These are phyloP conservation scores for Cheilosia scutellata DNA, from an alignment of 2,888 invertebrate species.

Conservation along the genomic window DNA sequence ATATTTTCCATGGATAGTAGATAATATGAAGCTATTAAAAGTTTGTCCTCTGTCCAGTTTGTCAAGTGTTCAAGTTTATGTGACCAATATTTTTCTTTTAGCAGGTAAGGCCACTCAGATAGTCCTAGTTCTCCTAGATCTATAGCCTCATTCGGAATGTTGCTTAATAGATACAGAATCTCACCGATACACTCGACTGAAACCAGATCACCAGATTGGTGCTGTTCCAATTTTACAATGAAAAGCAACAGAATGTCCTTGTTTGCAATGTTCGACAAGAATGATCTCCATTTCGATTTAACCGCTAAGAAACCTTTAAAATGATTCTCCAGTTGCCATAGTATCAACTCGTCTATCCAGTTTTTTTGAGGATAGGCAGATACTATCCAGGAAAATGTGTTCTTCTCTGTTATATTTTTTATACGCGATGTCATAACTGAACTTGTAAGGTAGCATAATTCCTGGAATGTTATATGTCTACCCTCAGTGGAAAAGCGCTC, in stretches of 20 bases:
- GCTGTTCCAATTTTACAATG: not conserved
- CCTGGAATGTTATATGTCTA: constrained; percentile 2
- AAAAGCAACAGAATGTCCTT: constrained; percentile 4
- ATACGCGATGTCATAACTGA: not conserved
- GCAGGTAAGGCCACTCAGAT: constrained; percentile 6
- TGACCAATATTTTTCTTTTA: constrained; percentile 12
- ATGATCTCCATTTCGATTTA: not conserved
- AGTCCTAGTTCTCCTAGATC: not conserved
- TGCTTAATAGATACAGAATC: not conserved
- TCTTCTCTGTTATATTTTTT: not conserved
- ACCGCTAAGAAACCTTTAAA: not conserved
- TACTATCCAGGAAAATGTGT: constrained; percentile 4
- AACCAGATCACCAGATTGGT: not conserved
- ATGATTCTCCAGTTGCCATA: constrained; percentile 5
- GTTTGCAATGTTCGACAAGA: not conserved
- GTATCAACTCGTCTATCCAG: constrained; percentile 1
- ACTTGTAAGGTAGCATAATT: not conserved
- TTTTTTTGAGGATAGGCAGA: constrained; percentile 4
- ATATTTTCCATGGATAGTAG: not conserved
- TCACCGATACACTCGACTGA: not conserved
- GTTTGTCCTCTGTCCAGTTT: not conserved
- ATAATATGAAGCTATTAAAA: not conserved
- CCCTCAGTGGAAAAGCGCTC: constrained; percentile 6
- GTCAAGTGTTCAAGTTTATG: not conserved
- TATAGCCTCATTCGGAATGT: not conserved